phyloP scores from a whole-genome alignment of 2,797 vertebrate genomes.

The Thamnophis elegans region DNA sequence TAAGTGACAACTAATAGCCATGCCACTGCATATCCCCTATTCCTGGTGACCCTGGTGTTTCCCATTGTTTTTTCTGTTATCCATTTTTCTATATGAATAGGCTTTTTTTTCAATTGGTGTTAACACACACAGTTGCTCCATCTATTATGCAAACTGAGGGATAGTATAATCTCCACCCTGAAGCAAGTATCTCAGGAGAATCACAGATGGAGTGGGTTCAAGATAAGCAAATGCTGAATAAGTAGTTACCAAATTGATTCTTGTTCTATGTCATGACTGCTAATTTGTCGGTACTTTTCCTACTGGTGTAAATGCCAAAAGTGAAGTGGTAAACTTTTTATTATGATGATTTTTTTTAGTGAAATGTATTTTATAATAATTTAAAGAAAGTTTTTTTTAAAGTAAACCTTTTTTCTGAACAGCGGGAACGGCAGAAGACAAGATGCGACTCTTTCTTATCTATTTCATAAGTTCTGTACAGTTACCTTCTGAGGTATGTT shows the following conservation, averaged over 20 bases:
- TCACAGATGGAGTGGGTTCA: neutral
- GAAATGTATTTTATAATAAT: neutral
- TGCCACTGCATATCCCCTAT: neutral
- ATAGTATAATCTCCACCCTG: neutral
- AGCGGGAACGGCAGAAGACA: conserved; percentile 96
- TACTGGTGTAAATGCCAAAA: neutral
- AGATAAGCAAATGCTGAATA: neutral
- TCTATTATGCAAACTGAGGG: neutral
- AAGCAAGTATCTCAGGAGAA: neutral
- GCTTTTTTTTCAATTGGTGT: neutral
- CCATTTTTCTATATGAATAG: neutral
- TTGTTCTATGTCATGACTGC: neutral
- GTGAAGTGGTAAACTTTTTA: neutral
- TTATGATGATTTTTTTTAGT: neutral
- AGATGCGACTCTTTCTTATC: conserved; percentile 96
- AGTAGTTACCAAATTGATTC: neutral
- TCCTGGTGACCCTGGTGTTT: neutral
- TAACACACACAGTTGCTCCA: neutral
- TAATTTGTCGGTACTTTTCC: neutral
- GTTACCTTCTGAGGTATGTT: conserved; percentile 89
- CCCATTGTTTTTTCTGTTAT: neutral
- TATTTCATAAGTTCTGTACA: conserved; percentile 90
- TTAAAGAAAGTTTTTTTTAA: neutral
- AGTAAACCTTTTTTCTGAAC: conserved; percentile 45
- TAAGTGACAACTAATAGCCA: neutral